These are phyloP conservation scores for Dromococcyx pavoninus DNA, from an alignment of 2,797 vertebrate species.

Conservation along the genomic window DNA sequence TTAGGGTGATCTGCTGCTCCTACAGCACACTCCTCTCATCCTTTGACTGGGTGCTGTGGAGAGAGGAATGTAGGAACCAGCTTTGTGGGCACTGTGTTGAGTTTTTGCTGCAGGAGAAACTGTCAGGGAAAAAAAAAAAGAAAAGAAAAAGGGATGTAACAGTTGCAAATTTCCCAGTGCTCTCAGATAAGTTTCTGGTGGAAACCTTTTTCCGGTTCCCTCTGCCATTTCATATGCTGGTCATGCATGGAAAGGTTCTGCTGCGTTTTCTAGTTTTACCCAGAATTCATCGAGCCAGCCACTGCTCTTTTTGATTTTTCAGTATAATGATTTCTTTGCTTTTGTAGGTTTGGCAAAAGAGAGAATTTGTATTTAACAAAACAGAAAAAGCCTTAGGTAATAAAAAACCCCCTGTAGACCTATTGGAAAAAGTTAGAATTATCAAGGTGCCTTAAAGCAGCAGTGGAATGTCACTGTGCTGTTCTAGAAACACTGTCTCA, in stretches of 20 bases:
- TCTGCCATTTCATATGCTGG: background rate
- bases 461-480: background rate
- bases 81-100: background rate
- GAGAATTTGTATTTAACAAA: constrained; percentile 7
- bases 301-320: constrained; percentile 15
- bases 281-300: constrained; percentile 39
- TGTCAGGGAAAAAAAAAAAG: background rate
- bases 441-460: constrained; percentile 1
- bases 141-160: background rate
- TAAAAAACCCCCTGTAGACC: background rate
- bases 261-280: constrained; percentile 43
- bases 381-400: background rate
- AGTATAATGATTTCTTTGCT: constrained; percentile 22
- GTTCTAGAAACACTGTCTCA: background rate
- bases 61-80: background rate
- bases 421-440: background rate
- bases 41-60: background rate
- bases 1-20: background rate
- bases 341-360: constrained; percentile 15
- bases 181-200: background rate
- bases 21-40: background rate
- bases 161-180: background rate
- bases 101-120: background rate
- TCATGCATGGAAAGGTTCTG: background rate
- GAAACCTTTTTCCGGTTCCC: background rate